These are phyloP conservation scores for Folsomia manolachei DNA, from an alignment of 2,888 invertebrate species.

Conservation along the genomic window DNA sequence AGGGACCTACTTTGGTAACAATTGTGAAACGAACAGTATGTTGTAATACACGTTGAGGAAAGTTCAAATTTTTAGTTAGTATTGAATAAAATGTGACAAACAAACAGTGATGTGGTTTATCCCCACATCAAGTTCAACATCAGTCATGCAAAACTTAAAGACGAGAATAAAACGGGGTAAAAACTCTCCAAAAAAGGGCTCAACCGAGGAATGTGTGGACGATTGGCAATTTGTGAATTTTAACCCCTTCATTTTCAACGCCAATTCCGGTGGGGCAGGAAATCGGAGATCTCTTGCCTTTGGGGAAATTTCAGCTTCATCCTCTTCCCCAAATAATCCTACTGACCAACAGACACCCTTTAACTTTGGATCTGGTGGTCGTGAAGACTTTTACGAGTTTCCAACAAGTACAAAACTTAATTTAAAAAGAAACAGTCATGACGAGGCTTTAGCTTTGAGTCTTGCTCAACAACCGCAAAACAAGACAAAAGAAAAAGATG, in stretches of 20 bases:
- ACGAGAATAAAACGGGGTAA: constrained; percentile 52
- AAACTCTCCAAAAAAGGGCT: constrained; percentile 47
- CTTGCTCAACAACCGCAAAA: background rate
- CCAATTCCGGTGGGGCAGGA: constrained; percentile 15
- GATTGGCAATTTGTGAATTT: constrained; percentile 55
- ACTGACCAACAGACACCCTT: constrained; percentile 3
- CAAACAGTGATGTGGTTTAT: constrained; percentile 52
- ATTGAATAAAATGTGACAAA: background rate
- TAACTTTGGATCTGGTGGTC: constrained; percentile 2
- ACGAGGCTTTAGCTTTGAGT: background rate
- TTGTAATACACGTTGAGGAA: background rate
- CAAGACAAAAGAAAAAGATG: background rate
- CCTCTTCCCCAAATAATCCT: background rate
- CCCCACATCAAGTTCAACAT: constrained; percentile 51
- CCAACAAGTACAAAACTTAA: constrained; percentile 50
- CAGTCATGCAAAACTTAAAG: constrained; percentile 55
- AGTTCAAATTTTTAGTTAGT: background rate
- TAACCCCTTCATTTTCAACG: constrained; percentile 52
- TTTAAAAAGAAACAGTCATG: background rate
- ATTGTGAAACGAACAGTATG: too few species aligned
- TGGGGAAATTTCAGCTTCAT: background rate
- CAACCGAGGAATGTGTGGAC: constrained; percentile 52
- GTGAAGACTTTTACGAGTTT: constrained; percentile 50
- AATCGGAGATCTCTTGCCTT: background rate
- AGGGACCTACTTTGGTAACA: too few species aligned